phyloP scores from a whole-genome alignment of 2,113 vertebrate genomes.

The Rafetus swinhoei region DNA sequence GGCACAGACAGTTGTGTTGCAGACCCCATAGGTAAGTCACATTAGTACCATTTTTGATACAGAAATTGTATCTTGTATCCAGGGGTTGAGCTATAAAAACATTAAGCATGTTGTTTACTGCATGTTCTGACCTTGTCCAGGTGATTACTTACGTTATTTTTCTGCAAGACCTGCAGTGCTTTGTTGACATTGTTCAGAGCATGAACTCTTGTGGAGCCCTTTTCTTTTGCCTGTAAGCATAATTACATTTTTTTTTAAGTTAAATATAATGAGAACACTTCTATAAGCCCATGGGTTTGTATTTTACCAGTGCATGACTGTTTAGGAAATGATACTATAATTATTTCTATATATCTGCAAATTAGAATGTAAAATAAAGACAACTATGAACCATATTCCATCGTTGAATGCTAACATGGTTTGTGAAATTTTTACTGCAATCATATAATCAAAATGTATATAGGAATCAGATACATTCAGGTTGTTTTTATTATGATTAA shows the following conservation, averaged over 20 bases:
- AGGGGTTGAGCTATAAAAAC: not conserved
- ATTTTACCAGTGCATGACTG: not conserved
- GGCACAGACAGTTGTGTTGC: not conserved
- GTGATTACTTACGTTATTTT: constrained; percentile 93
- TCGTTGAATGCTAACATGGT: not conserved
- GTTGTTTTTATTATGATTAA: not conserved
- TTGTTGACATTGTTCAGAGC: constrained; percentile 99
- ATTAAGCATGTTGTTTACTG: not conserved
- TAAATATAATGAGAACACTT: not conserved
- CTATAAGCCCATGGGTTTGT: not conserved
- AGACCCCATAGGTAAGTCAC: not conserved
- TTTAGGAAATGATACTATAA: not conserved
- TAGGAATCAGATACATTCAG: constrained; percentile 23
- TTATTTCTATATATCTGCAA: not conserved
- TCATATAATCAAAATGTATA: not conserved
- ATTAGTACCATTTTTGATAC: constrained; percentile 3
- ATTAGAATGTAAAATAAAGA: not conserved
- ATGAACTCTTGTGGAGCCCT: constrained; percentile 94
- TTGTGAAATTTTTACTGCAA: not conserved
- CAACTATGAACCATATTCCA: not conserved
- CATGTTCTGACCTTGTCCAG: not conserved
- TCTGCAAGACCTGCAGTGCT: constrained; percentile 93
- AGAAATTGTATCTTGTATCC: not conserved
- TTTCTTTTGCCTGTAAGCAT: constrained; percentile 92
- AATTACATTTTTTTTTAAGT: constrained; percentile 24